Conservation (phyloP, 2,888 invertebrate genomes). For the Eupithecia centaureata region DNA sequence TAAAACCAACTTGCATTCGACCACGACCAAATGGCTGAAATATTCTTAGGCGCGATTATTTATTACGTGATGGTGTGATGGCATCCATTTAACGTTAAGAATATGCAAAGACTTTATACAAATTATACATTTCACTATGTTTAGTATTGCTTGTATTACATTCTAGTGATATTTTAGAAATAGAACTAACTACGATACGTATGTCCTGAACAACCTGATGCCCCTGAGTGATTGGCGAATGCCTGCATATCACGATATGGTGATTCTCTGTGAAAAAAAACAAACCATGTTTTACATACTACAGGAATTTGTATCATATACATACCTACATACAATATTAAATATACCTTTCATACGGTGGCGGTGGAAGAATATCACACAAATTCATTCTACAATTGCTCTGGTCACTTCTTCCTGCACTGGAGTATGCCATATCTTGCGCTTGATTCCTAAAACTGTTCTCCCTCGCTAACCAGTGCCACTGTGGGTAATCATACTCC, state of each 20-base stretch:
- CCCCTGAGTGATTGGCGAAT: slow-evolving; percentile 74
- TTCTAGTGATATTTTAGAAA: slow-evolving; percentile 75
- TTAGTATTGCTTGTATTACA: slow-evolving; percentile 80
- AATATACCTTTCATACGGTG: slow-evolving; percentile 76
- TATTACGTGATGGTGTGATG: slow-evolving; percentile 55
- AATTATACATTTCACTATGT: slow-evolving; percentile 68
- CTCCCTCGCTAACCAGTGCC: slow-evolving; percentile 79
- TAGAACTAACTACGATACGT: slow-evolving; percentile 74
- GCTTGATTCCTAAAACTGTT: slow-evolving; percentile 74
- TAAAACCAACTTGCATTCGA: slow-evolving; percentile 42
- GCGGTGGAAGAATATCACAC: slow-evolving; percentile 77
- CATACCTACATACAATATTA: background rate
- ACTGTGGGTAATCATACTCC: slow-evolving; percentile 80
- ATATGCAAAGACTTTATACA: slow-evolving; percentile 67
- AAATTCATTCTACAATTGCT: slow-evolving; percentile 77
- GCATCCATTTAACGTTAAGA: slow-evolving; percentile 51
- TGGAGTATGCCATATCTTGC: slow-evolving; percentile 66
- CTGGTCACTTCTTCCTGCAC: slow-evolving; percentile 67
- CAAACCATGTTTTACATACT: too few relatives aligned
- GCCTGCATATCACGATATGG: slow-evolving; percentile 74
- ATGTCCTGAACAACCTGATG: slow-evolving; percentile 78
- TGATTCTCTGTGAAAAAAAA: slow-evolving; percentile 71
- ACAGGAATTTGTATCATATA: background rate
- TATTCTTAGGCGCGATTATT: slow-evolving; percentile 38
- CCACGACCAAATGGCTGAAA: slow-evolving; percentile 34